Percentiles rank a stretch among this genome's conserved stretches.
These are phyloP conservation scores for Nannoperca australis DNA, from an alignment of 2,797 vertebrate species.

Conservation along the genomic window DNA sequence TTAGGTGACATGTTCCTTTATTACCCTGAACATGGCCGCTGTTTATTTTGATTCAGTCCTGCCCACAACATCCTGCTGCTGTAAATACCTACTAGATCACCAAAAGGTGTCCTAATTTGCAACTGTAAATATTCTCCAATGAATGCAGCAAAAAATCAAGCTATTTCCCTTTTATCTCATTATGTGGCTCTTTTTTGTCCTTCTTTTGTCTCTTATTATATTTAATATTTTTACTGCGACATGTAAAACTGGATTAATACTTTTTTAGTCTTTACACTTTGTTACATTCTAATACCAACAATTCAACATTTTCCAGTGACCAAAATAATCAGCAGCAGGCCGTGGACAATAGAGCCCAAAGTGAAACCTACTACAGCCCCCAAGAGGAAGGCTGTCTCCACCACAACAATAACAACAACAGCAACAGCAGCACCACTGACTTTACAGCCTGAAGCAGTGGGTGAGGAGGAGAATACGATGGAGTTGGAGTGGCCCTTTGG, in stretches of 20 bases:
- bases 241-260: neutral
- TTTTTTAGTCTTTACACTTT: neutral
- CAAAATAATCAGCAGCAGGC: slow-evolving; percentile 67
- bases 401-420: neutral
- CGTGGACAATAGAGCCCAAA: slow-evolving; percentile 63
- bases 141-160: neutral
- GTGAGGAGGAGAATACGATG: neutral
- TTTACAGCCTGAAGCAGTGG: neutral
- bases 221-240: neutral
- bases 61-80: too few species aligned
- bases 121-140: neutral
- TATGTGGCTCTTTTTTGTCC: too few species aligned
- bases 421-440: neutral
- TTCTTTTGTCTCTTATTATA: too few species aligned
- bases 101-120: neutral
- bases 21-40: neutral
- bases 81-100: neutral
- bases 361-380: slow-evolving; percentile 9
- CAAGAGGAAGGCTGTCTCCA: slow-evolving; percentile 26
- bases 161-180: too few species aligned
- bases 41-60: neutral
- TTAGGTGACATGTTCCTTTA: neutral
- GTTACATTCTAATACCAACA: neutral
- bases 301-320: slow-evolving; percentile 42
- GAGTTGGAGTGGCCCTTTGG: slow-evolving; percentile 37